Base-by-base conservation (phyloP, 2,888 invertebrate genomes). In the Melieria crassipennis region DNA sequence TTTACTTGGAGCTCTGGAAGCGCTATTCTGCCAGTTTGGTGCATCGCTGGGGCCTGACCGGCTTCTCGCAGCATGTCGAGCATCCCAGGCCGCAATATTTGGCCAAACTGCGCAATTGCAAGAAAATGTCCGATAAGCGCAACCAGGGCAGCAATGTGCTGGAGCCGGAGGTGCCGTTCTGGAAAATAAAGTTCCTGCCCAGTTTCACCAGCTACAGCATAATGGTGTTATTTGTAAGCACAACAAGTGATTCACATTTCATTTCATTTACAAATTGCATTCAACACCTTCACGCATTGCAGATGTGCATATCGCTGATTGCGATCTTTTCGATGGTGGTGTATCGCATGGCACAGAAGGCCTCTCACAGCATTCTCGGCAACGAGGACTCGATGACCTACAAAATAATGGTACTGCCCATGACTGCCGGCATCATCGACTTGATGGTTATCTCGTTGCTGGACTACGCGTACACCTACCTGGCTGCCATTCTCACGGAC, bases 1-100 rank as follows among this genome's bases (percentile, higher is more conserved):
- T 93, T 57, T 95, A 94, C 86, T 87, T 94, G 79, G 95, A 95
- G 85, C 87, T 94, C 74, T 95, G 95, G 95, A 94, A 94, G 83
- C 88, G 94, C 4, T 93, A 93, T 83, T 92, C 93, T 65, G 91
- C 92, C 4, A 91, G 91, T 78, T 89, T 95, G 73, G 90, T 92
- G n/a, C 94, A 94, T 84, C 89, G 92, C 74, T 95, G 95, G 95
- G 95, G 94, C 76, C 88, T 94, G 42, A 91, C 91, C 0, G 92
- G 92, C 56, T 94, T 92, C 85, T 93, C 92, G 79, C 87, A 91
- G 48, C 88, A 90, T 76, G 90, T 93, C 72, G 94, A 94, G 84
- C 93, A 93, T 80, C 94, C 94, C 1, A 86, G 94, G 70, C 93
- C 94, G 0, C 92, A 93, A 82, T 94, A 93, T 85, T 86, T 94